phyloP scores from a whole-genome alignment of 1,140 invertebrate genomes.

The Magallana ariakensis region DNA sequence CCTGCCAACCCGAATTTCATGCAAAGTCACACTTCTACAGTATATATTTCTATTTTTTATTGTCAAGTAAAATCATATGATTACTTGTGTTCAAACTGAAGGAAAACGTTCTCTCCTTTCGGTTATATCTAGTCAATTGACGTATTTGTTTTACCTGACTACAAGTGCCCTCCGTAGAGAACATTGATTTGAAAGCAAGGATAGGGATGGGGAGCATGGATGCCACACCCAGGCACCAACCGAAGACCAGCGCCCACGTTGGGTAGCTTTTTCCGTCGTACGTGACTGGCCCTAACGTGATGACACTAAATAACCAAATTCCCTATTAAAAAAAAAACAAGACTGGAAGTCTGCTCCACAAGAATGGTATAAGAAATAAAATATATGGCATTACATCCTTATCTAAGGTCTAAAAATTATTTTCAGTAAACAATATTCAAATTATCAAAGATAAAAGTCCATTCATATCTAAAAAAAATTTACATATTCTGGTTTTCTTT shows the following conservation, averaged over 20 bases:
- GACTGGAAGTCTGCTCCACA: neutral
- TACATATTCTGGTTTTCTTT: too few relatives aligned
- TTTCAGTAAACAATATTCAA: neutral
- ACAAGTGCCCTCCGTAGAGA: slow-evolving; percentile 63
- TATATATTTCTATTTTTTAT: too few relatives aligned
- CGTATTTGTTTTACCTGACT: slow-evolving; percentile 51
- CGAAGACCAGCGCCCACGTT: slow-evolving; percentile 72
- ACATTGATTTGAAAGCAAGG: slow-evolving; percentile 66
- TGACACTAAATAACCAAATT: slow-evolving; percentile 73
- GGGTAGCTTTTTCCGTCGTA: slow-evolving; percentile 73
- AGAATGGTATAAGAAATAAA: neutral
- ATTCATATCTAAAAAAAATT: too few relatives aligned
- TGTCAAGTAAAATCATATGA: too few relatives aligned
- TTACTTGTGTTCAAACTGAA: too few relatives aligned
- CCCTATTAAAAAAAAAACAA: slow-evolving; percentile 62
- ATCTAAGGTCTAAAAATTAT: neutral
- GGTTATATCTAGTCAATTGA: too few relatives aligned
- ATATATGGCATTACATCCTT: neutral
- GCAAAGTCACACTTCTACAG: too few relatives aligned
- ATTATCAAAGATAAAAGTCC: neutral
- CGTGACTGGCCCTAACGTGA: slow-evolving; percentile 70
- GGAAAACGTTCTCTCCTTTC: too few relatives aligned
- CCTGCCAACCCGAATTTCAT: neutral
- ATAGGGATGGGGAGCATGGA: slow-evolving; percentile 73
- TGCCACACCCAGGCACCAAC: slow-evolving; percentile 71